phyloP scores from a whole-genome alignment of 2,797 vertebrate species.

The Pelochelys cantorii region DNA sequence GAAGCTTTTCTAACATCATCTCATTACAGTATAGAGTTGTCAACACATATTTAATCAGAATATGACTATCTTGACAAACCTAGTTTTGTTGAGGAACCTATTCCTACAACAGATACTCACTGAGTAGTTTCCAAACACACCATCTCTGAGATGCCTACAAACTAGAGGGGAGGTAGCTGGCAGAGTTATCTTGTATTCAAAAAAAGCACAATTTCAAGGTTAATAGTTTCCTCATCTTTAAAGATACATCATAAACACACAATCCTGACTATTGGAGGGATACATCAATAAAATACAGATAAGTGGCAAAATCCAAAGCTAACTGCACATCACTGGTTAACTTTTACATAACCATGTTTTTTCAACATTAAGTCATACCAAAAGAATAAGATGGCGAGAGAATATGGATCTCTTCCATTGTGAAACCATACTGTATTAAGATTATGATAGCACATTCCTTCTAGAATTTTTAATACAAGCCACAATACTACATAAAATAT shows the following conservation, averaged over 20 bases:
- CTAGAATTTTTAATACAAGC: not conserved
- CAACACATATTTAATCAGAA: not conserved
- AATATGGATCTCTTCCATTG: not conserved
- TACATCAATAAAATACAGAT: not conserved
- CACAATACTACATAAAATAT: not conserved
- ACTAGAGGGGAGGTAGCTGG: not conserved
- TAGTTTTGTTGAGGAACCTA: not conserved
- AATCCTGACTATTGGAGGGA: not conserved
- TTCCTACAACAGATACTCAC: not conserved
- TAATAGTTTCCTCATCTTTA: not conserved
- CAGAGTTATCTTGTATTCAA: not conserved
- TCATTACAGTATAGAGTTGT: not conserved
- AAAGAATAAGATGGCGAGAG: not conserved
- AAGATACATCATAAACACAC: not conserved
- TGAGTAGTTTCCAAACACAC: not conserved
- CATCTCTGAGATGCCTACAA: rapidly evolving
- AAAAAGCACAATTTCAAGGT: not conserved
- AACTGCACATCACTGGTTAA: not conserved
- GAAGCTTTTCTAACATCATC: not conserved
- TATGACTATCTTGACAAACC: not conserved
- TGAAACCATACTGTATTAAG: not conserved
- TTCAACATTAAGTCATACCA: not conserved
- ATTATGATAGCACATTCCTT: not conserved
- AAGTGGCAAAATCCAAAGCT: not conserved
- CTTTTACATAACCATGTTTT: not conserved